Evolutionary conservation across 2,888 invertebrate genomes (phyloP).

Genomic region (Scrobipalpa atriplicella): DNA sequence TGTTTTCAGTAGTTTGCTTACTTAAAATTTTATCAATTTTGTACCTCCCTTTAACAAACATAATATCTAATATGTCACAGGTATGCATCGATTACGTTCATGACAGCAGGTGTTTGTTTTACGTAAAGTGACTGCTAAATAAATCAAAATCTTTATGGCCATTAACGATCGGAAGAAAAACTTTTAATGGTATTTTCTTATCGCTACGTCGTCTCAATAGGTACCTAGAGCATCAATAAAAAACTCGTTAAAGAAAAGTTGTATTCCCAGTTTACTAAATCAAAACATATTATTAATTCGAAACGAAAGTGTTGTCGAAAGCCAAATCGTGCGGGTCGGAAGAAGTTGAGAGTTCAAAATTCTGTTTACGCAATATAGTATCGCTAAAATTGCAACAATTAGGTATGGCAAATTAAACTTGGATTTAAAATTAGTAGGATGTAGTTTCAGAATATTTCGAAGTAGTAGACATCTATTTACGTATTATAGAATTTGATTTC

Average conservation of each 20-base stretch:
- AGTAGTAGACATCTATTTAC: too few species aligned
- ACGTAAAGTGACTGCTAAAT: neutral
- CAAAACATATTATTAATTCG: slow-evolving; percentile 7
- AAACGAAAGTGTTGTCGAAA: slow-evolving; percentile 19
- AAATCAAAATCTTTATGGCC: neutral
- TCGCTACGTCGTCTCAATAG: neutral
- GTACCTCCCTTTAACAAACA: too few species aligned
- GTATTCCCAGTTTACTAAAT: slow-evolving; percentile 2
- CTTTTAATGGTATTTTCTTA: neutral
- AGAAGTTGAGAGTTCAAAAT: slow-evolving; percentile 4
- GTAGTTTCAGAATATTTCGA: too few species aligned
- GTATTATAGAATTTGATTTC: too few species aligned
- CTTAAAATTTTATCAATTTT: too few species aligned
- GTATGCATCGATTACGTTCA: too few species aligned
- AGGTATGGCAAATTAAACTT: too few species aligned
- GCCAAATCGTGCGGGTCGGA: slow-evolving; percentile 5
- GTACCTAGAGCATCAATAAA: neutral
- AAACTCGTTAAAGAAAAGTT: slow-evolving; percentile 12
- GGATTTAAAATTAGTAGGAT: too few species aligned
- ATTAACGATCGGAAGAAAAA: neutral
- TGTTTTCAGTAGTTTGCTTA: too few species aligned
- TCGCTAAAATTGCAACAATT: too few species aligned
- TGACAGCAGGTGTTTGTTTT: too few species aligned
- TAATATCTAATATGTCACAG: too few species aligned
- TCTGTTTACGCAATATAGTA: neutral